Base-by-base conservation (phyloP, 2,888 invertebrate species). In the Euproctis similis region DNA sequence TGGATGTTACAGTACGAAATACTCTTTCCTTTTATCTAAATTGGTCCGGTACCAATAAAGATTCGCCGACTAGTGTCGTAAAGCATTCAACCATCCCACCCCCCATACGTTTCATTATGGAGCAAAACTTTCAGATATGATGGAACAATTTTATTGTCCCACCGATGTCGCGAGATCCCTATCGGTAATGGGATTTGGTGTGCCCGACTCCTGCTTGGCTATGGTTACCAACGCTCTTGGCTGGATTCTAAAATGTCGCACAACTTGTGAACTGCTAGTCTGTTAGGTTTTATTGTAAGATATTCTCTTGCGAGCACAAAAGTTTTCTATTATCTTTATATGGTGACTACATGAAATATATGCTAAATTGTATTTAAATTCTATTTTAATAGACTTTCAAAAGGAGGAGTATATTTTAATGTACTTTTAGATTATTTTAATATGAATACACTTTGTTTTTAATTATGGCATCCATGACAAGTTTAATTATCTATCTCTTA, bases 21-120 rank as follows among this genome's bases (percentile, higher is more conserved):
- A 78, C 78, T 77, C 81, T 78, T 78, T 80, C 81, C 84, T 84
- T 84, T 84, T 84, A 84, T 84, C 84, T 84, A 84, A 84, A 84
- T 84, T 84, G 82, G 84, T 82, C 72, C 69, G 75, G 73, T 75
- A 77, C 81, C 82, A 82, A 84, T 84, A 82, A 84, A 84, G 82
- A 84, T 81, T 67, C 78, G 71, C 65, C 74, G 77, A 73, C 76
- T 71, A 68, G 74, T 73, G 80, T 84, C 84, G 84, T 84, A 84
- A 84, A 84, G 72, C 80, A 80, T 77, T 72, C 74, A 68, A n/a
- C n/a, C n/a, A n/a, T n/a, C n/a, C n/a, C n/a, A n/a, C n/a, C n/a
- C 75, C 80, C 81, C 82, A 82, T 84, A 84, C 82, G 84, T 75
- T 84, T 82, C 82, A 84, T 84, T 82, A 84, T 82, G 81, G 82